Evolutionary conservation across 2,888 invertebrate genomes (phyloP).

Genomic region (Euzetes globulus): DNA sequence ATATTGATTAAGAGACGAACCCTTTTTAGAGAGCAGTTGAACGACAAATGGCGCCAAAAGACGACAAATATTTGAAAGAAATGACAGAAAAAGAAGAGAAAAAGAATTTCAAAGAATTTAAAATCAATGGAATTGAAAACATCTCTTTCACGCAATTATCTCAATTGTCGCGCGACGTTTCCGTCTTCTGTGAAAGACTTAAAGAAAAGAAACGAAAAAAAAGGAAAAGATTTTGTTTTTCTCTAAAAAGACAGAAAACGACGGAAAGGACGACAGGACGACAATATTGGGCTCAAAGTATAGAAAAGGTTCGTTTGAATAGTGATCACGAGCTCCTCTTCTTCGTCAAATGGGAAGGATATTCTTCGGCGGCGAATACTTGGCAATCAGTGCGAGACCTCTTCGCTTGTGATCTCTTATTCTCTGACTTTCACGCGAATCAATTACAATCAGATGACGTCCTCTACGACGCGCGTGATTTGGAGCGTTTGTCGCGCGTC

Average conservation of each 20-base stretch:
- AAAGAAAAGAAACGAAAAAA: too few species aligned
- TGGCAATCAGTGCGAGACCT: not conserved
- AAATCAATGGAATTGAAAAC: too few species aligned
- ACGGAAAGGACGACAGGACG: not conserved
- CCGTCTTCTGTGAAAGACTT: too few species aligned
- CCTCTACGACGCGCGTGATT: too few species aligned
- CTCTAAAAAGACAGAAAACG: not conserved
- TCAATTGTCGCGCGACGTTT: too few species aligned
- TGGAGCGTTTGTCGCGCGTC: not conserved
- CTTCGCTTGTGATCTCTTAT: not conserved
- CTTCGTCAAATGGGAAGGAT: not conserved
- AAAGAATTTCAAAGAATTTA: too few species aligned
- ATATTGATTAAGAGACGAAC: too few species aligned
- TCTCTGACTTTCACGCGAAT: not conserved
- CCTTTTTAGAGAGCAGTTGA: too few species aligned
- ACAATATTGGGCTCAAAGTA: not conserved
- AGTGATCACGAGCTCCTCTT: not conserved
- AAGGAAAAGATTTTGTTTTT: not conserved
- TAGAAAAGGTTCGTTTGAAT: not conserved
- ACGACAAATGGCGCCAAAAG: too few species aligned
- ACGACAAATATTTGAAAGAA: too few species aligned
- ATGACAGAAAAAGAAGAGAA: too few species aligned
- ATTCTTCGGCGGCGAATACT: not conserved
- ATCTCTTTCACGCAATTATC: too few species aligned
- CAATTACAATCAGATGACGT: not conserved